Evolutionary conservation across 1,140 invertebrate species (phyloP).

Genomic region (Galendromus occidentalis): DNA sequence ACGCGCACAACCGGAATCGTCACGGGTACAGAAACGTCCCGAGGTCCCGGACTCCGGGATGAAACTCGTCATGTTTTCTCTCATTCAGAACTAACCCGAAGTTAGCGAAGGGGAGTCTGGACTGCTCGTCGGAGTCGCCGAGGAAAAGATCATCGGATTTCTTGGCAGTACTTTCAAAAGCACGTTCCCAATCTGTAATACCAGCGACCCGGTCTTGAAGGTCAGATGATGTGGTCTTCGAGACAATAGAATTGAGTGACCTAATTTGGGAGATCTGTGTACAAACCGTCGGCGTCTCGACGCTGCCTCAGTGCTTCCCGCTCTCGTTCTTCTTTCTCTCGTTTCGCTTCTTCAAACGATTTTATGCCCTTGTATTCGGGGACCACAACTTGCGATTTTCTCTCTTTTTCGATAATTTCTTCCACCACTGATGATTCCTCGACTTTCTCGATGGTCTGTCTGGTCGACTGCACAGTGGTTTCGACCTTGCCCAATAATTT

Average conservation of each 20-base stretch:
- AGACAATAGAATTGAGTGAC: neutral
- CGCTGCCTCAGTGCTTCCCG: neutral
- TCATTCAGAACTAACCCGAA: neutral
- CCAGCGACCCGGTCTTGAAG: neutral
- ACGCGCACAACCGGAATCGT: no score
- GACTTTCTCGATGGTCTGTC: neutral
- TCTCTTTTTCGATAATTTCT: neutral
- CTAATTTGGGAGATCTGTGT: neutral
- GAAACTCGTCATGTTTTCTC: no score
- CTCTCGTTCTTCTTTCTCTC: neutral
- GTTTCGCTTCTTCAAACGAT: neutral
- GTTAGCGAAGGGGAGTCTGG: neutral
- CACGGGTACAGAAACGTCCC: no score
- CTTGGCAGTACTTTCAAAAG: neutral
- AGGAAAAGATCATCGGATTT: neutral
- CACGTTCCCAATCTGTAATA: neutral
- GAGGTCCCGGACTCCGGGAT: no score
- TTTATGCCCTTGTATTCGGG: constrained; percentile 3
- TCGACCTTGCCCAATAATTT: neutral
- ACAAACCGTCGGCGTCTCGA: neutral
- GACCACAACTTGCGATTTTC: neutral
- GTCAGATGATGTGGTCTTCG: neutral
- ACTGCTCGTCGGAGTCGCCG: neutral
- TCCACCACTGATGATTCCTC: neutral
- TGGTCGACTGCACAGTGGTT: neutral